Evolutionary conservation across 64 coral and sea anemone genomes (phyloP), one percentile per base, ranked within the genome.

Genomic region (Orbicella faveolata): DNA sequence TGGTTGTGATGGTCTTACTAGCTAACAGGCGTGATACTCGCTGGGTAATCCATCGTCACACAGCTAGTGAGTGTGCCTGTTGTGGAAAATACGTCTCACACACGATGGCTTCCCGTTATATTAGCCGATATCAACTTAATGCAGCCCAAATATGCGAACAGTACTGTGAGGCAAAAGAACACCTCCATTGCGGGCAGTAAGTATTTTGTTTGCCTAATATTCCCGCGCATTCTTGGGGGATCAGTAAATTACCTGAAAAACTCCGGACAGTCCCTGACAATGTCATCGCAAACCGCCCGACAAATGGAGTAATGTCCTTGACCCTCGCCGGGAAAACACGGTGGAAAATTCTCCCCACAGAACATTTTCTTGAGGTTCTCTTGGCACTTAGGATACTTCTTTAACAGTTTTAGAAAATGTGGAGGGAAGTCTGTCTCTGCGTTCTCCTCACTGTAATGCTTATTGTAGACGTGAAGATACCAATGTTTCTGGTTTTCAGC

Each of bases 271-370:
- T 72, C 82, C 26, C 36, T 73, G 0, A 20, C 14, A 52, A 85
- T 85, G 37, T 85, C 20, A 18, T 72, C 23, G 44, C 82, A 85
- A 23, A 73, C 65, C 11, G 82, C 73, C 21, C 52, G 36, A 17
- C 82, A 85, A 44, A 85, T 85, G 37, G 65, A 72, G 37, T 85
- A 85, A 73, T 52, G 52, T 85, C 82, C 82, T 17, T 39, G 36
- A 48, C 37, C 65, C 16, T 73, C 83, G 5, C 39, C 30, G 2
- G 79, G 79, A 61, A 87, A 92, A 74, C 90, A 92, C 6, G 90
- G 90, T 12, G 90, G 75, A 34, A 92, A 69, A 41, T 37, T 53
- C 41, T 92, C 90, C 17, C 78, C 83, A 77, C 83, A 87, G 25
- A 39, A 53, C 16, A 92, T 44, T 26, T 87, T 92, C 21, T 75